Percentiles rank a stretch among this genome's conserved stretches.
phyloP scores from a whole-genome alignment of 2,797 vertebrate genomes.

The Mus minutoides region DNA sequence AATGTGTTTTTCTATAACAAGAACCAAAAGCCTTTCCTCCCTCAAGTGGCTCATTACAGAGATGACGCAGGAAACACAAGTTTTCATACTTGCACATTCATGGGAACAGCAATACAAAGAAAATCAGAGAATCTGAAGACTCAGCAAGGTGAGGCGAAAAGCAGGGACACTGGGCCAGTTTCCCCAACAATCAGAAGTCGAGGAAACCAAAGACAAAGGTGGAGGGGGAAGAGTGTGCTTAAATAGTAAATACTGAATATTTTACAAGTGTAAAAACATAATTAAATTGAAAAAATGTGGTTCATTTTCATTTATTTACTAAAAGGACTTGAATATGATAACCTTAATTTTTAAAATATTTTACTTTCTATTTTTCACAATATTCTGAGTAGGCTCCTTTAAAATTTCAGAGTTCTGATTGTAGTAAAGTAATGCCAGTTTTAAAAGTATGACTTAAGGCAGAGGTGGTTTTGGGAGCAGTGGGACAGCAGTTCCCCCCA shows the following conservation, averaged over 20 bases:
- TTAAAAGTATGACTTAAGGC: not conserved
- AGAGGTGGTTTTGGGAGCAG: too few relatives aligned
- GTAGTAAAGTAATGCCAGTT: not conserved
- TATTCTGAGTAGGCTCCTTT: not conserved
- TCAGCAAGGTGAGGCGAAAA: not conserved
- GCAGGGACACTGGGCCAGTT: not conserved
- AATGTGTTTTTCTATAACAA: not conserved
- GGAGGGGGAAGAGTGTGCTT: not conserved
- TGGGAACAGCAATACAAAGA: not conserved
- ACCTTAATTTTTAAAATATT: conserved; percentile 8
- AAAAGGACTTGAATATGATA: conserved; percentile 7
- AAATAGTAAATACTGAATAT: too few relatives aligned
- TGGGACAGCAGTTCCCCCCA: too few relatives aligned
- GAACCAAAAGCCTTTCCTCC: not conserved
- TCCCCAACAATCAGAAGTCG: conserved; percentile 37
- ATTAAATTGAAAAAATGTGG: not conserved
- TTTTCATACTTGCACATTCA: not conserved
- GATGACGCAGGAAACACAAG: not conserved
- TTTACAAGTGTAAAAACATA: conserved; percentile 10
- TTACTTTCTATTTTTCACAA: not conserved
- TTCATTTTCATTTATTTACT: not conserved
- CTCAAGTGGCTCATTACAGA: not conserved
- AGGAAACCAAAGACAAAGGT: not conserved
- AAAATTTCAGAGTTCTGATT: conserved; percentile 36
- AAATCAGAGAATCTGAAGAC: not conserved